Evolutionary conservation across 1,140 invertebrate species (phyloP), one percentile per base, ranked within the genome.

Genomic region (Choristoneura fumiferana): DNA sequence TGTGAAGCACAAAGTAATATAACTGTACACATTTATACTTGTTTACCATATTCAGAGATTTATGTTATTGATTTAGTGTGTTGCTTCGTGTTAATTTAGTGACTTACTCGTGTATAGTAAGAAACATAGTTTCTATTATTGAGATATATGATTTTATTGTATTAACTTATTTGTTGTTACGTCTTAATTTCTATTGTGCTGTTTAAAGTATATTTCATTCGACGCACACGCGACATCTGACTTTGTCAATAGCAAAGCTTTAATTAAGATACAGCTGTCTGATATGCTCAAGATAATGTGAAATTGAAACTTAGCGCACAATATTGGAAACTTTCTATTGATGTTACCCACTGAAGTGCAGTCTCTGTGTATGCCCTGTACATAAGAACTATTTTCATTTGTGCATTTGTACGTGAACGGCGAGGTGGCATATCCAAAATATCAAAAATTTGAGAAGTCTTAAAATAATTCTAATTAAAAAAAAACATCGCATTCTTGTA

Each of bases 111-210:
- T 83, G 69, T 86, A 83, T 82, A 79, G 69, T 78, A 77, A 78
- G 85, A 84, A 86, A 86, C 83, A 73, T 78, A 83, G 81, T 85
- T 88, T 88, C 85, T 84, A 72, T 82, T 80, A 82, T 76, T 69
- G 74, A 60, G 67, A 76, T 75, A 76, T 77, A 79, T 88, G 81
- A 84, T 76, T 40, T 81, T 85, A 85, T 73, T 76, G 69, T 76
- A 77, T 85, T 88, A 84, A 86, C 81, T 88, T 86, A 86, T 86
- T 88, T 73, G 85, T 88, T 86, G 85, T 88, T 85, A 81, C 81
- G 77, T 80, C 78, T 78, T 71, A 69, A 71, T 81, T 78, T 70
- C 71, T 79, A 70, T 71, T 71, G 74, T 65, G 45, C 55, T 61
- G 65, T 60, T 71, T 60, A 63, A 67, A 57, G 67, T 76, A 69